These are phyloP conservation scores for Pecten maximus DNA, from an alignment of 2,888 invertebrate species.

Conservation along the genomic window DNA sequence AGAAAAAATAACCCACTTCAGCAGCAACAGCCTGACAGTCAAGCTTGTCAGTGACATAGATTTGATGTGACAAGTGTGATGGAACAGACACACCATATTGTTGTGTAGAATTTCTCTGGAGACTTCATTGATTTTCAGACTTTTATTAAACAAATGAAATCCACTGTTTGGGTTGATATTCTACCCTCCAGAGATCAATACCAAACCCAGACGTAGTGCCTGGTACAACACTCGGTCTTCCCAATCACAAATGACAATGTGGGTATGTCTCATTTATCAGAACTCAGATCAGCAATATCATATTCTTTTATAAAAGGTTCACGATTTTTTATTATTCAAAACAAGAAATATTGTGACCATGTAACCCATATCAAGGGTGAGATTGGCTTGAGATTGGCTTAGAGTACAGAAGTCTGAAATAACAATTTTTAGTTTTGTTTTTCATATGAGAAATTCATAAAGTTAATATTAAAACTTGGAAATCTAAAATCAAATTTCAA, in stretches of 20 bases:
- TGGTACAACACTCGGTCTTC: neutral
- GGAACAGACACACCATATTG: neutral
- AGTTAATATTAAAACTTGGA: too few species aligned
- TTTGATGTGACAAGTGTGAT: neutral
- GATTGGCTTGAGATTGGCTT: too few species aligned
- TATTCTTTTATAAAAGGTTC: neutral
- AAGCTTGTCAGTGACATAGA: neutral
- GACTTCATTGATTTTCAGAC: neutral
- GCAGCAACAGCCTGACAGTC: neutral
- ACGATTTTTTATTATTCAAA: neutral
- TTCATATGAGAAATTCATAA: too few species aligned
- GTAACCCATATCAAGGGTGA: too few species aligned
- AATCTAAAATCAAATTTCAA: too few species aligned
- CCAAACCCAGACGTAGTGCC: neutral
- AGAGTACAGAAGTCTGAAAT: too few species aligned
- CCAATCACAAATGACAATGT: neutral
- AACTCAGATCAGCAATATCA: neutral
- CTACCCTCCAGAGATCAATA: neutral
- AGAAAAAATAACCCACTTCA: too few species aligned
- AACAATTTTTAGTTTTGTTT: too few species aligned
- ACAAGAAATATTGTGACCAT: too few species aligned
- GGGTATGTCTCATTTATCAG: neutral
- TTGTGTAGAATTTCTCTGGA: neutral
- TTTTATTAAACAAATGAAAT: conserved; percentile 9
- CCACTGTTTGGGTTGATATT: neutral